Base-by-base conservation (phyloP, 2,797 vertebrate genomes). In the Falco concolor region DNA sequence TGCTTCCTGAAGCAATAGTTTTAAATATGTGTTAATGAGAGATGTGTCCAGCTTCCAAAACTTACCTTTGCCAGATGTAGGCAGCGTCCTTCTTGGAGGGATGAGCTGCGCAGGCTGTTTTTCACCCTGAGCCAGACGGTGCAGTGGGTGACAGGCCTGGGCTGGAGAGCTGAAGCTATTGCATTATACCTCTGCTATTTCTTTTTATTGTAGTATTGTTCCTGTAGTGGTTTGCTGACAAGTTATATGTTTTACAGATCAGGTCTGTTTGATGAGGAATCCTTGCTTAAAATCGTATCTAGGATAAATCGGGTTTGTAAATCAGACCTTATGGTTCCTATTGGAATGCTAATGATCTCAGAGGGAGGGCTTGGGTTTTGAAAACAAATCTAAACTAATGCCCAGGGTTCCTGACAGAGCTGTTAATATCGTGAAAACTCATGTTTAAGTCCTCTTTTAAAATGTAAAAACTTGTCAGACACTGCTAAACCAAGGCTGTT, bases 281-380 rank as follows among this genome's bases (percentile, higher is more conserved):
- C 87, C 90, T 96, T 91, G 52, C 63, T 73, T 82, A 69, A 86
- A 91, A 59, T 69, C 1, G 1, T 79, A 34, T 32, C 73, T 76
- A 54, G 77, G 42, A 61, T 84, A 88, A 91, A 65, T 25, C 0
- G 0, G 20, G 36, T 93, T 91, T 94, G 65, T 88, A 93, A 79
- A 90, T 90, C 69, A 86, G 77, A 67, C 85, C 59, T 79, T 82
- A 67, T 79, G 52, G 8, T 94, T 89, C 59, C 63, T 93, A 14
- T 63, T 82, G 70, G 83, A 84, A 94, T 79, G 74, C 32, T 84
- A 90, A 93, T 23, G 11, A 79, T 92, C 90, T 95, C 88, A 59
- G 77, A 88, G 83, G 91, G 92, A 96, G 74, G 50, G n/a, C 85
- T 82, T 90, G 67, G 30, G 22, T 94, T 93, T 95, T 95, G 76